phyloP scores from a whole-genome alignment of 2,888 invertebrate genomes.

The Cinara cedri region DNA sequence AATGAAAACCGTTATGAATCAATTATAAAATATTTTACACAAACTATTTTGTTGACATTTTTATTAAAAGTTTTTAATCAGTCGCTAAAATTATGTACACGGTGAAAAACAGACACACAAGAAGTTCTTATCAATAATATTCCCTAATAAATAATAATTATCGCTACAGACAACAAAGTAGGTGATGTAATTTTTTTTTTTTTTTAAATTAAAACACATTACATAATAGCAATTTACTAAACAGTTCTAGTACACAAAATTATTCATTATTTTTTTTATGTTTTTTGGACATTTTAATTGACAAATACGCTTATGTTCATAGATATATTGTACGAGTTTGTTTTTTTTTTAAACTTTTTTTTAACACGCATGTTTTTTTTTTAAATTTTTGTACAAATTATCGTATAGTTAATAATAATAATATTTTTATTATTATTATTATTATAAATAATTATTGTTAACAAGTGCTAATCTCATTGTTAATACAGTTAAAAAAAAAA shows the following conservation, averaged over 20 bases:
- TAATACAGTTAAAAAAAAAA: constrained; percentile 34
- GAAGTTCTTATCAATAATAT: constrained; percentile 35
- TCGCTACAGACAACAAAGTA: constrained; percentile 29
- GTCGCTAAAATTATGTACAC: constrained; percentile 53
- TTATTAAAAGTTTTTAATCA: constrained; percentile 39
- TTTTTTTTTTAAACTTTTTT: constrained; percentile 5
- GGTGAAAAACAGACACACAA: constrained; percentile 43
- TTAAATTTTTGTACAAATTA: constrained; percentile 45
- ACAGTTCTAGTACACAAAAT: background rate
- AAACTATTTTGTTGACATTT: constrained; percentile 17
- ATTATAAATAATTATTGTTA: constrained; percentile 35
- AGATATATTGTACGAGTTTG: constrained; percentile 22
- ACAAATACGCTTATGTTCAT: constrained; percentile 33
- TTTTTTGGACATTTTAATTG: constrained; percentile 42
- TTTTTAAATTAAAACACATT: constrained; percentile 1
- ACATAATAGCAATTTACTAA: background rate
- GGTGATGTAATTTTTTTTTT: too few species aligned
- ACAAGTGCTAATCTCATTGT: constrained; percentile 32
- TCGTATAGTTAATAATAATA: background rate
- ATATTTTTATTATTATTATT: too few species aligned
- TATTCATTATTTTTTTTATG: constrained; percentile 3
- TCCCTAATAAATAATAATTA: background rate
- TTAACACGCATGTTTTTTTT: background rate
- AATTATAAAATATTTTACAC: background rate
- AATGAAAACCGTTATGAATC: background rate